These are phyloP conservation scores for Synaphobranchus kaupii DNA, from an alignment of 2,797 vertebrate species.

Conservation along the genomic window DNA sequence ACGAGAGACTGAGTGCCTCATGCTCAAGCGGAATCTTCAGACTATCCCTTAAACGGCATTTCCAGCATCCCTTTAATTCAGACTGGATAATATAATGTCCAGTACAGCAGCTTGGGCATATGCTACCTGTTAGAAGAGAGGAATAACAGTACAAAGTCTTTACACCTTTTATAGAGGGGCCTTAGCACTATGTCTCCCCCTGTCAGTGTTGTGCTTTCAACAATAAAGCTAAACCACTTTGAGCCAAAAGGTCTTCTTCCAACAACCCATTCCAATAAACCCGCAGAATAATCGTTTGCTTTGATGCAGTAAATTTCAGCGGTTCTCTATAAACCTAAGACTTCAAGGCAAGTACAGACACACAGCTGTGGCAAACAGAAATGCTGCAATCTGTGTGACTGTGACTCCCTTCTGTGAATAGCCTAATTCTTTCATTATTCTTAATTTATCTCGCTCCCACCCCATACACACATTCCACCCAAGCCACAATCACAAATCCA, in stretches of 20 bases:
- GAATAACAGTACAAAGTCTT: not conserved
- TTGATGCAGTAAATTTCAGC: slow-evolving; percentile 7
- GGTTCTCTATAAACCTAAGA: slow-evolving; percentile 12
- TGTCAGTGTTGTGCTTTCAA: not conserved
- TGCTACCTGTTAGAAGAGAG: not conserved
- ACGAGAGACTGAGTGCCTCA: not conserved
- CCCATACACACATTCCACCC: not conserved
- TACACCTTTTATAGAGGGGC: not conserved
- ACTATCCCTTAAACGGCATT: not conserved
- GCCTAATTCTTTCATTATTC: slow-evolving; percentile 17
- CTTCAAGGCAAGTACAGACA: slow-evolving; percentile 12
- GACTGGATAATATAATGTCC: not conserved
- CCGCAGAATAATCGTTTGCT: slow-evolving; percentile 6
- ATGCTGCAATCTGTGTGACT: slow-evolving; percentile 3
- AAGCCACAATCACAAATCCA: slow-evolving; percentile 8
- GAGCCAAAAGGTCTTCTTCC: slow-evolving; percentile 9
- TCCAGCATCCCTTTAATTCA: not conserved
- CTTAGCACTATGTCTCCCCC: not conserved
- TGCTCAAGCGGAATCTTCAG: not conserved
- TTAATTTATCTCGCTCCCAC: not conserved
- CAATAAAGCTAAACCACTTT: not conserved
- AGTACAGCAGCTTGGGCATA: not conserved
- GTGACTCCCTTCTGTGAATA: slow-evolving; percentile 14
- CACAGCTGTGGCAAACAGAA: slow-evolving; percentile 16
- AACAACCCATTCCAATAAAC: slow-evolving; percentile 2